phyloP scores from a whole-genome alignment of 2,113 vertebrate species.

The Callipepla californica region DNA sequence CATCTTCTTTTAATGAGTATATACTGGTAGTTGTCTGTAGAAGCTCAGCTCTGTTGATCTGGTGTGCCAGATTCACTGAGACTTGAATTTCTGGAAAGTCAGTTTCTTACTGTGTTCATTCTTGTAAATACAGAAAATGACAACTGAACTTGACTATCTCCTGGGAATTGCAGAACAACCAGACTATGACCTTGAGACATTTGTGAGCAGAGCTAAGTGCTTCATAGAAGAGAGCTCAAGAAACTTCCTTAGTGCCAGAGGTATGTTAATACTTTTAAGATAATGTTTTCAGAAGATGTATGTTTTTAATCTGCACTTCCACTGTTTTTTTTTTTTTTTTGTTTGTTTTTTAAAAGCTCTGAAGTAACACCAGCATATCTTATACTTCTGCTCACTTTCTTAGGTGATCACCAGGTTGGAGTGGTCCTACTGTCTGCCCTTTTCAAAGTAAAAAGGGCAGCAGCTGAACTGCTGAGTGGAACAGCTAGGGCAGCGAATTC shows the following conservation, averaged over 20 bases:
- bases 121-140: slow-evolving; percentile 63
- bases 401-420: background rate
- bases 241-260: slow-evolving; percentile 61
- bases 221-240: slow-evolving; percentile 67
- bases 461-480: background rate
- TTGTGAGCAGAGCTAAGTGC: slow-evolving; percentile 74
- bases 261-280: slow-evolving; percentile 39
- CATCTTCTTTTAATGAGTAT: background rate
- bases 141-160: slow-evolving; percentile 69
- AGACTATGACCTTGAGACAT: slow-evolving; percentile 79
- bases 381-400: background rate
- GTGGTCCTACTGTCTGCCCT: background rate
- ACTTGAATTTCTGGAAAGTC: background rate
- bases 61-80: background rate
- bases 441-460: background rate
- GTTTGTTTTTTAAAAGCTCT: background rate
- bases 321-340: background rate
- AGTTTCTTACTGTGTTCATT: background rate
- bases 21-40: background rate
- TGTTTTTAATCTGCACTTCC: background rate
- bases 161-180: slow-evolving; percentile 77
- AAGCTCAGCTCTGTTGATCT: background rate
- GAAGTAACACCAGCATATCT: background rate
- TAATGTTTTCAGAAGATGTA: background rate
- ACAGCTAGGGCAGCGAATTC: background rate